phyloP scores from a whole-genome alignment of 1,140 invertebrate species.

The Zaprionus inermis region DNA sequence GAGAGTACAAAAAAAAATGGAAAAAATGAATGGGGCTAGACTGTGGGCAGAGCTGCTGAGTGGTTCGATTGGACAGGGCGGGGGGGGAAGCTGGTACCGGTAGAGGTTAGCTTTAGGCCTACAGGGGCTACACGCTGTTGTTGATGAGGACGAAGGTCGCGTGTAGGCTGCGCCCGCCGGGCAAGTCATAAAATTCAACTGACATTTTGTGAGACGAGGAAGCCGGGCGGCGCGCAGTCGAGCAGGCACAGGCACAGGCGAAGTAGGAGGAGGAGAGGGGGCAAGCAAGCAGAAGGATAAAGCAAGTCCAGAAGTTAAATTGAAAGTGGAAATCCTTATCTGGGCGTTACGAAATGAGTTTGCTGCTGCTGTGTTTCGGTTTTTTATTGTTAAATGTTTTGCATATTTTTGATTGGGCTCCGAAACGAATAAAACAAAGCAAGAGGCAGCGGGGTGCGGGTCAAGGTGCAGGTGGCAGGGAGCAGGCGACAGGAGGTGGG shows the following conservation, averaged over 20 bases:
- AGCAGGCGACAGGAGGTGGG: too few species aligned
- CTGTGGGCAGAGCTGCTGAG: background rate
- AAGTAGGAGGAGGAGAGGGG: background rate
- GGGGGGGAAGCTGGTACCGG: background rate
- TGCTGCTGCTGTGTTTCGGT: background rate
- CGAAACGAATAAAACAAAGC: slow-evolving; percentile 3
- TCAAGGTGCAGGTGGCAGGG: background rate
- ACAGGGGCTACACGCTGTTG: background rate
- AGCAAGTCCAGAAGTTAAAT: slow-evolving; percentile 34
- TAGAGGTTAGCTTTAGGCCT: background rate
- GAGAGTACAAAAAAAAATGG: too few species aligned
- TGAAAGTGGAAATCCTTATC: slow-evolving; percentile 30
- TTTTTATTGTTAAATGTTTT: slow-evolving; percentile 76
- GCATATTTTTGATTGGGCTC: slow-evolving; percentile 71
- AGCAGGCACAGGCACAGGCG: too few species aligned
- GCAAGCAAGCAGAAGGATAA: background rate
- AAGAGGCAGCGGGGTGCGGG: background rate
- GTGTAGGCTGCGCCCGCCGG: slow-evolving; percentile 49
- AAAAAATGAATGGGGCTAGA: slow-evolving; percentile 17
- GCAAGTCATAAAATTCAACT: slow-evolving; percentile 76
- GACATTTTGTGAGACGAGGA: slow-evolving; percentile 56
- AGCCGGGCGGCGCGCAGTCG: too few species aligned
- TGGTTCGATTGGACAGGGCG: background rate
- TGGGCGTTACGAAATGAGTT: background rate
- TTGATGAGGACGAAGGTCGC: slow-evolving; percentile 32